Percentiles rank a stretch among this genome's conserved stretches.
phyloP scores from a whole-genome alignment of 2,797 vertebrate species.

The Catostomus latipinnis region DNA sequence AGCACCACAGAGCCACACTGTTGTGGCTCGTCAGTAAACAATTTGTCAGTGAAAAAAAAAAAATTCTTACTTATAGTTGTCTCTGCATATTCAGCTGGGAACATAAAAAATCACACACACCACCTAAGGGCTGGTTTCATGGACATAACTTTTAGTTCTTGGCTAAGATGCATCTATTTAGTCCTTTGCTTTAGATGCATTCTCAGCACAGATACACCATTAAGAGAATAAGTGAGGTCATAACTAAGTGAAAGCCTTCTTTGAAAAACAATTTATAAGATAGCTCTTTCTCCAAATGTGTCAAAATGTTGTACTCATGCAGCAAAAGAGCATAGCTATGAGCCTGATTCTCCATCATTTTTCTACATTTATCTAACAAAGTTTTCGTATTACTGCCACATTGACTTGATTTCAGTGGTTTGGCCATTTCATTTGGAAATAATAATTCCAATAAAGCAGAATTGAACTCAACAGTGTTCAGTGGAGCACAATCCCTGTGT shows the following conservation, averaged over 20 bases:
- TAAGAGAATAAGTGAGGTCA: neutral
- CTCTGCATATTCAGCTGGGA: too few species aligned
- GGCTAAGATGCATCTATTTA: too few species aligned
- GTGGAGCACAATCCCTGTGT: neutral
- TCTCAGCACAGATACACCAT: neutral
- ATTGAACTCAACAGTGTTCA: neutral
- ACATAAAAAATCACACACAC: too few species aligned
- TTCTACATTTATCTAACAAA: neutral
- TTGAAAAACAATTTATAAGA: neutral
- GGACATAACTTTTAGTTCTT: neutral
- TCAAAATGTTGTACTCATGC: conserved; percentile 1
- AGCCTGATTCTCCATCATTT: neutral
- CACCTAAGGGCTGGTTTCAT: neutral
- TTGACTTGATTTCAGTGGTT: neutral
- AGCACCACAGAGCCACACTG: too few species aligned
- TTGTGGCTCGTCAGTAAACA: too few species aligned
- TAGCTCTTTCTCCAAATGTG: neutral
- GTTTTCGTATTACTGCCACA: neutral
- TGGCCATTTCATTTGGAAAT: neutral
- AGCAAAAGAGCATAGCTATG: neutral
- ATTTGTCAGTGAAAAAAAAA: too few species aligned
- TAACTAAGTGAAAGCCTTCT: neutral
- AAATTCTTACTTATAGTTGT: too few species aligned
- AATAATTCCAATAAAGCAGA: neutral
- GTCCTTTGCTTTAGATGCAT: too few species aligned